phyloP scores from a whole-genome alignment of 2,888 invertebrate species.

The Noctua janthina region DNA sequence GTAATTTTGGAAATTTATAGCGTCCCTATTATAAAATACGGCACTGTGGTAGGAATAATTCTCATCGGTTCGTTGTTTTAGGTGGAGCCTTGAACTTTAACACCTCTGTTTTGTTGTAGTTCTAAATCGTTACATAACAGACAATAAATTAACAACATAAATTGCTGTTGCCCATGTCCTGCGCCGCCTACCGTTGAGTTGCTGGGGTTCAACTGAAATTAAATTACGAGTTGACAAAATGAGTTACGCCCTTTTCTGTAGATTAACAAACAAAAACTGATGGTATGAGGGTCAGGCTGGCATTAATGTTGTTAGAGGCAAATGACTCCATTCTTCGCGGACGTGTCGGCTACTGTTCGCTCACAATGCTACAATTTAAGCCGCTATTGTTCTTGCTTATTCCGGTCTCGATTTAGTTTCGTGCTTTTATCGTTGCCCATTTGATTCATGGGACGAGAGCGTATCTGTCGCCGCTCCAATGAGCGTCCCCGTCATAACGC shows the following conservation, averaged over 20 bases:
- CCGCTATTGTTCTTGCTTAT: conserved; percentile 86
- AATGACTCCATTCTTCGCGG: conserved; percentile 88
- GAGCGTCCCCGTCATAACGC: conserved; percentile 61
- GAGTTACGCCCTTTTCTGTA: conserved; percentile 90
- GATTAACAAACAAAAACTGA: conserved; percentile 91
- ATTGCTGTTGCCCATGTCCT: conserved; percentile 82
- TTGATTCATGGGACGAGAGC: conserved; percentile 73
- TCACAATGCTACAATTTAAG: conserved; percentile 88
- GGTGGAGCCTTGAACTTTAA: conserved; percentile 53
- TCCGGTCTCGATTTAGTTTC: conserved; percentile 84
- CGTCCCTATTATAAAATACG: conserved; percentile 60
- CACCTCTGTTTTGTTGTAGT: conserved; percentile 68
- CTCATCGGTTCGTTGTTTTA: conserved; percentile 47
- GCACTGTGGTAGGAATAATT: conserved; percentile 39
- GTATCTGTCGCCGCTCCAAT: conserved; percentile 73
- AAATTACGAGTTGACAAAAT: conserved; percentile 90
- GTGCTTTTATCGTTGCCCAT: conserved; percentile 85
- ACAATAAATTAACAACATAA: conserved; percentile 84
- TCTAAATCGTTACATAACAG: conserved; percentile 75
- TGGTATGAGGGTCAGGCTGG: conserved; percentile 87
- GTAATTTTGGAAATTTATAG: conserved; percentile 79
- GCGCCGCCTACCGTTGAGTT: conserved; percentile 76
- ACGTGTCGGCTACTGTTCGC: conserved; percentile 78
- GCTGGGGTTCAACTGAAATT: conserved; percentile 87
- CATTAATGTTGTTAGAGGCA: conserved; percentile 89